Evolutionary conservation across 2,797 vertebrate species (phyloP), one percentile per base, ranked within the genome.

Genomic region (Triplophysa bombifrons): DNA sequence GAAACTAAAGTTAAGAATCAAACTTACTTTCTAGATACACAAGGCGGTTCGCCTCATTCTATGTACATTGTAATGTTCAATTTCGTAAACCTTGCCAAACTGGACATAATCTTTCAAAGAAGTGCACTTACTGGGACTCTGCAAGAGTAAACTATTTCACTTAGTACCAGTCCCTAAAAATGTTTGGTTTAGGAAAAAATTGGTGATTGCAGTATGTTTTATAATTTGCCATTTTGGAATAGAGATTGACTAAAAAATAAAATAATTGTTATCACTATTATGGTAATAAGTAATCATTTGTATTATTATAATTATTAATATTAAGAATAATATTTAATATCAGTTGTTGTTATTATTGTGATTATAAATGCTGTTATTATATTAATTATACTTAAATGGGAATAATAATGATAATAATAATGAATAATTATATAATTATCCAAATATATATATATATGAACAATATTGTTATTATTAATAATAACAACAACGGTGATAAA

Each of bases 41-140:
- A 13, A 51, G 41, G n/a, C 46, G 38, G 50, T 68, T 68, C 25
- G 38, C 50, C 64, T 51, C 19, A 73, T 73, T 82, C 60, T 3
- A 67, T 66, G 50, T 44, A 27, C 38, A 72, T 50, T 74, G 46
- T 64, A 74, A 64, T 74, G 22, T 63, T 48, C 58, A 48, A 77
- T 76, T 74, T 51, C 41, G 38, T 44, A 66, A 34, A 34, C 25
- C 27, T 19, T 30, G 10, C n/a, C 51, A 74, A 83, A 38, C 6
- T 38, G 6, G 12, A 14, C 11, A 63, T 73, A 77, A 78, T 78
- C 66, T 78, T 76, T 68, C 14, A 83, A 58, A 74, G 30, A 80
- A 78, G 8, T 30, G n/a, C 48, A 22, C 65, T 72, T 72, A 73
- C 55, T 68, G 63, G 67, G 19, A 51, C 22, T 30, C 48, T 81